Percentiles rank a stretch among this genome's conserved stretches.
These are phyloP conservation scores for Spisula subtruncata DNA, from an alignment of 2,888 invertebrate genomes.

Conservation along the genomic window DNA sequence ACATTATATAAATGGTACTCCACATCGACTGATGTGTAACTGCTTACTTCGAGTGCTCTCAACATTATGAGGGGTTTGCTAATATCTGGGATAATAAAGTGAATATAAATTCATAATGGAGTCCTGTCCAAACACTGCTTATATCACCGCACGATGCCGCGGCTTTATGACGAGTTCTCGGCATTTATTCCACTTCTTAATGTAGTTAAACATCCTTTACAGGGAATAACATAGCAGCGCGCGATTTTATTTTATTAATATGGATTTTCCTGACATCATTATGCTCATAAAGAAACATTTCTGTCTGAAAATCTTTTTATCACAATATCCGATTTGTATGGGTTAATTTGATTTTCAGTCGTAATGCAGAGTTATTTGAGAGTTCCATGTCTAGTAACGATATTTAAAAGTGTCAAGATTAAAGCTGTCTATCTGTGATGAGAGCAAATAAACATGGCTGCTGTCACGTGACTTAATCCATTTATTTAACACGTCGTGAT, in stretches of 20 bases:
- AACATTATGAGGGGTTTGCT: neutral
- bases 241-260: conserved; percentile 57
- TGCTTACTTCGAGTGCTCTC: conserved; percentile 9
- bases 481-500: conserved; percentile 31
- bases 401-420: conserved; percentile 57
- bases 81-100: conserved; percentile 17
- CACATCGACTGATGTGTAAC: neutral
- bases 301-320: conserved; percentile 59
- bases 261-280: conserved; percentile 55
- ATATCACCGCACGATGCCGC: conserved; percentile 13
- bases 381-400: conserved; percentile 57
- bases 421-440: conserved; percentile 25
- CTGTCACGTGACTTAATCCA: conserved; percentile 30
- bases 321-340: conserved; percentile 62
- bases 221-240: conserved; percentile 23
- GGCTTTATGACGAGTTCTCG: conserved; percentile 43
- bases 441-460: conserved; percentile 33
- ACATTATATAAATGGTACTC: neutral
- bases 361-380: conserved; percentile 51
- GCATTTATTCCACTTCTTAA: conserved; percentile 52
- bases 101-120: conserved; percentile 35
- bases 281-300: conserved; percentile 45
- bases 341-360: conserved; percentile 64
- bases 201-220: conserved; percentile 53
- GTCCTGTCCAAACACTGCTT: conserved; percentile 27